Conservation (phyloP, 37 sponge, comb jelly and placozoan genomes). For the Spongilla lacustris region DNA sequence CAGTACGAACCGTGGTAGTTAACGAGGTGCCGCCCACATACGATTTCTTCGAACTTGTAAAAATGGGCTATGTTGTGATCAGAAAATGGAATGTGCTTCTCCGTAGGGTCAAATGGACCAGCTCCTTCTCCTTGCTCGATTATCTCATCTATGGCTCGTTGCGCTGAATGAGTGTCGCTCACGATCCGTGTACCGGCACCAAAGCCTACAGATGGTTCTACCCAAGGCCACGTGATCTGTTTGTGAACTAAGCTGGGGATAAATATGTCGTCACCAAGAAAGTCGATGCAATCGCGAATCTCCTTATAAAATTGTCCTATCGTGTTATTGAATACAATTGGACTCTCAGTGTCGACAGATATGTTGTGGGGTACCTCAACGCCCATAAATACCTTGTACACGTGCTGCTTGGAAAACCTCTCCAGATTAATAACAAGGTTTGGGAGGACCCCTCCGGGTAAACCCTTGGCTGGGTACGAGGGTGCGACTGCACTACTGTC, state of each 20-base stretch:
- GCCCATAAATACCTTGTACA: constrained; percentile 34
- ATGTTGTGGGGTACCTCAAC: constrained; percentile 25
- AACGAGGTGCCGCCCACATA: constrained; percentile 37
- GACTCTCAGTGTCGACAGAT: constrained; percentile 5
- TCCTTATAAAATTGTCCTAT: constrained; percentile 70
- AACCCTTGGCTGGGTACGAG: constrained; percentile 10
- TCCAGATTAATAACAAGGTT: constrained; percentile 8
- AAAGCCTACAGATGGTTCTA: background rate
- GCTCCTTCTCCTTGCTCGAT: constrained; percentile 72
- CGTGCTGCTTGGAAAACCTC: constrained; percentile 19
- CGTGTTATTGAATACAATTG: constrained; percentile 34
- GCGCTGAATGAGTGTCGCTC: constrained; percentile 20
- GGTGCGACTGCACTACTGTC: constrained; percentile 13
- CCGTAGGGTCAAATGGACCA: constrained; percentile 31
- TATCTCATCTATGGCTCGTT: constrained; percentile 29
- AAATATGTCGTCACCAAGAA: constrained; percentile 23
- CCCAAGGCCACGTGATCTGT: constrained; percentile 31
- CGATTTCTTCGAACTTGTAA: constrained; percentile 61
- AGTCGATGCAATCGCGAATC: constrained; percentile 34
- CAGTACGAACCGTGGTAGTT: background rate
- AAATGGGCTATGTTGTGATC: constrained; percentile 41
- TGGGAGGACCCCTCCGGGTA: constrained; percentile 49
- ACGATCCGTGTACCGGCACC: constrained; percentile 9
- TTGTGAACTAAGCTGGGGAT: background rate
- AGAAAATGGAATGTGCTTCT: background rate